Percentiles rank a stretch among this genome's conserved stretches.
phyloP scores from a whole-genome alignment of 1,140 invertebrate genomes.

The Cheumatopsyche charites region DNA sequence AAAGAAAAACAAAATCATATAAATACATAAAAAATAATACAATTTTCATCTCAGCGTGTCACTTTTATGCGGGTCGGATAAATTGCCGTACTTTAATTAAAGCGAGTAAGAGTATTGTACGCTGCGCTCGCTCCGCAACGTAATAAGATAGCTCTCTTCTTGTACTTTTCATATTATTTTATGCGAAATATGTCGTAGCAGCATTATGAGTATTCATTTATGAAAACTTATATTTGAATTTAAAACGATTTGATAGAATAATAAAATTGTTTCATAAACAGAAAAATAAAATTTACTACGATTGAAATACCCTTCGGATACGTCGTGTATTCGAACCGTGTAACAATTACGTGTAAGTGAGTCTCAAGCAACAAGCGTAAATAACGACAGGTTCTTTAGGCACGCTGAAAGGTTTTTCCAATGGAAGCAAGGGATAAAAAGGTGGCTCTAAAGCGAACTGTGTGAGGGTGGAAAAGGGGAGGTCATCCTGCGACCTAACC shows the following conservation, averaged over 20 bases:
- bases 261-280: too few relatives aligned
- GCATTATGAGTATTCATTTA: too few relatives aligned
- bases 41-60: slow-evolving; percentile 18
- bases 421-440: too few relatives aligned
- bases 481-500: too few relatives aligned
- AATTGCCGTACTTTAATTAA: slow-evolving; percentile 13
- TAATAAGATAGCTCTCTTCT: background rate
- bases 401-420: slow-evolving; percentile 18
- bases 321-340: too few relatives aligned
- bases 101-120: background rate
- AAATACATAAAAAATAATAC: background rate
- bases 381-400: slow-evolving; percentile 14
- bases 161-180: background rate
- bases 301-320: too few relatives aligned
- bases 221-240: too few relatives aligned
- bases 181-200: too few relatives aligned
- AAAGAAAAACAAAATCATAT: background rate
- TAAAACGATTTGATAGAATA: too few relatives aligned
- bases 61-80: slow-evolving; percentile 5
- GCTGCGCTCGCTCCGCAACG: background rate
- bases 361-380: slow-evolving; percentile 5
- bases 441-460: too few relatives aligned
- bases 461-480: too few relatives aligned
- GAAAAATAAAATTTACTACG: too few relatives aligned
- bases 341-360: background rate